Base-by-base conservation (phyloP, 1,140 invertebrate species). In the Aplysia californica region DNA sequence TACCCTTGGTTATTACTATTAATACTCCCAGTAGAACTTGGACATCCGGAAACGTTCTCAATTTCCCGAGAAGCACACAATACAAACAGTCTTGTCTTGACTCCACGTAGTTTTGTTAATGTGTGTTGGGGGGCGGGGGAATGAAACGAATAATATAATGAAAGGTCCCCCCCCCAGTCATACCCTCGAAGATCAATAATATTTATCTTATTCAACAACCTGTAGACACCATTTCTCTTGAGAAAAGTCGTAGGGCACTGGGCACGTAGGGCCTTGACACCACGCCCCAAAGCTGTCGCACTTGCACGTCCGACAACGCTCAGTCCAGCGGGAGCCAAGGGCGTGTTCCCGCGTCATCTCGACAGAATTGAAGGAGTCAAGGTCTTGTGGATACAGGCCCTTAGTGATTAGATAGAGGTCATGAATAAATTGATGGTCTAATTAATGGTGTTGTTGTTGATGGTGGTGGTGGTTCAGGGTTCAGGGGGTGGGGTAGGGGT, bases 151-250 rank as follows among this genome's bases (percentile, higher is more conserved):
- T 50, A 50, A 10, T 15, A 10, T n/a, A 50, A 10, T 50, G 44
- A 50, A 50, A 15, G n/a, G 44, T 50, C n/a, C 10, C 44, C 44
- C n/a, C n/a, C 10, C 10, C n/a, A 50, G n/a, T 15, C 44, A 15
- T 50, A 50, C 44, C 44, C n/a, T 50, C 10, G n/a, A 15, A 50
- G 10, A 50, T n/a, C 44, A 50, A 10, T 50, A 50, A 50, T 50
- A 50, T 10, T 50, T 50, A 50, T n/a, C 44, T 50, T 50, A 50
- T 15, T 50, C 10, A 50, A 50, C 44, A 26, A 68, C 66, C 39
- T 68, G 35, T 15, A 68, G 21, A 39, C 66, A 68, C 66, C 66
- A 68, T 2, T n/a, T 29, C 26, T 68, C 66, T 26, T 68, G 66
- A 3, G 36, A 41, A 26, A 68, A 68, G 39, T 68, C 66, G 26